Evolutionary conservation across 2,888 invertebrate genomes (phyloP).

Genomic region (Temnothorax rugatulus): DNA sequence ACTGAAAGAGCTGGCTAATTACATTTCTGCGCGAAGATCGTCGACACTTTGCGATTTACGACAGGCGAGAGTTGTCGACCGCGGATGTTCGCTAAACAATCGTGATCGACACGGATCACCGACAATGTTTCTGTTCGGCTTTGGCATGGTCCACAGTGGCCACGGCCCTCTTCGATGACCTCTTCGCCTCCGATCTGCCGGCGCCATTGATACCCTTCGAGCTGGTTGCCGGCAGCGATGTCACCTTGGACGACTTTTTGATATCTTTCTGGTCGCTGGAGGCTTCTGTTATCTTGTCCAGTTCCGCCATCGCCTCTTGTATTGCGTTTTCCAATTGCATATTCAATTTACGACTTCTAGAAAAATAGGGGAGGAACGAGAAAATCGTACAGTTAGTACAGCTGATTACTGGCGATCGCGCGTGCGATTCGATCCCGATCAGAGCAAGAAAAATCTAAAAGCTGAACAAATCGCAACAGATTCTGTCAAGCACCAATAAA

Average conservation of each 20-base stretch:
- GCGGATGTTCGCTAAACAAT: slow-evolving; percentile 17
- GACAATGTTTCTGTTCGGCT: slow-evolving; percentile 71
- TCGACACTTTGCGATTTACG: neutral
- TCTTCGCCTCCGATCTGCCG: slow-evolving; percentile 72
- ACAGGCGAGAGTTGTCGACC: neutral
- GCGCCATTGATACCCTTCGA: slow-evolving; percentile 62
- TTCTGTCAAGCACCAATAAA: slow-evolving; percentile 16
- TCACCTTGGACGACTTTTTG: slow-evolving; percentile 62
- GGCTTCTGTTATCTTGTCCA: slow-evolving; percentile 88
- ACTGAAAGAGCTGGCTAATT: slow-evolving; percentile 38
- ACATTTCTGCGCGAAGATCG: slow-evolving; percentile 39
- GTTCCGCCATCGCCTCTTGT: slow-evolving; percentile 96
- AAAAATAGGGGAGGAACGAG: slow-evolving; percentile 78
- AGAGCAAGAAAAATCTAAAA: slow-evolving; percentile 56
- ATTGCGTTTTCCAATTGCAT: slow-evolving; percentile 96
- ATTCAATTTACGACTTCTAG: slow-evolving; percentile 97
- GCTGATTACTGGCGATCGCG: slow-evolving; percentile 8
- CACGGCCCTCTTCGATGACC: slow-evolving; percentile 75
- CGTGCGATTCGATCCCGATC: slow-evolving; percentile 32
- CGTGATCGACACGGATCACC: slow-evolving; percentile 65
- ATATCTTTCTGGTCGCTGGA: slow-evolving; percentile 59
- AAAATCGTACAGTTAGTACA: slow-evolving; percentile 71
- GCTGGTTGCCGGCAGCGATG: slow-evolving; percentile 57
- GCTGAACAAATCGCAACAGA: slow-evolving; percentile 43
- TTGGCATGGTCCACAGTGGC: slow-evolving; percentile 63